Conservation (phyloP, 2,797 vertebrate genomes). For the Gymnodraco acuticeps region DNA sequence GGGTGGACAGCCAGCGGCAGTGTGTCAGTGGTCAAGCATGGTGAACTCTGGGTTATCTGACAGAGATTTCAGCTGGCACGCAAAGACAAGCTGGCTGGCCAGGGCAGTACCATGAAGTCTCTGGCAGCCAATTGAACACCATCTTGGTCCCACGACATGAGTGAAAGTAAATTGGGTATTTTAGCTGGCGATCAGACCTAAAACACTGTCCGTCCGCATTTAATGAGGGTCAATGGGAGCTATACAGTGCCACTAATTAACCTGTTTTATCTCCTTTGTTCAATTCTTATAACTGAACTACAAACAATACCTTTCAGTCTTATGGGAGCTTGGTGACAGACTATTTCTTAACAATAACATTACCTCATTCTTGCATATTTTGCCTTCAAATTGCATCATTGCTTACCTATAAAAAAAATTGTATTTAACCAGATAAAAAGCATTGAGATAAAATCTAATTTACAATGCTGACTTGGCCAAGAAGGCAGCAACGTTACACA, state of each 20-base stretch:
- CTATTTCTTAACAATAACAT: not conserved
- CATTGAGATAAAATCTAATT: no score
- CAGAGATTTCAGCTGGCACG: conserved; percentile 56
- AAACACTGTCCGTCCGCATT: not conserved
- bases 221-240: not conserved
- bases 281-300: not conserved
- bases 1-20: conserved; percentile 58
- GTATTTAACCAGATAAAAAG: no score
- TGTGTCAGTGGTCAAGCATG: conserved; percentile 58
- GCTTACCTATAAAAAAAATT: conserved; percentile 24
- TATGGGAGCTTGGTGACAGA: no score
- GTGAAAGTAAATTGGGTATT: not conserved
- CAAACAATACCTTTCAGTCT: not conserved
- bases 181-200: not conserved
- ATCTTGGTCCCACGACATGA: not conserved
- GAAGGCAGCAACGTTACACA: no score
- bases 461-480: no score
- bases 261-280: not conserved
- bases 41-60: conserved; percentile 62
- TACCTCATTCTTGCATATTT: no score
- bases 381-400: conserved; percentile 50
- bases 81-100: conserved; percentile 23
- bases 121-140: conserved; percentile 5
- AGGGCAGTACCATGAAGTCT: conserved; percentile 6
- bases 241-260: not conserved